Percentiles rank a stretch among this genome's conserved stretches.
These are phyloP conservation scores for Merluccius polli DNA, from an alignment of 2,797 vertebrate genomes.

Conservation along the genomic window DNA sequence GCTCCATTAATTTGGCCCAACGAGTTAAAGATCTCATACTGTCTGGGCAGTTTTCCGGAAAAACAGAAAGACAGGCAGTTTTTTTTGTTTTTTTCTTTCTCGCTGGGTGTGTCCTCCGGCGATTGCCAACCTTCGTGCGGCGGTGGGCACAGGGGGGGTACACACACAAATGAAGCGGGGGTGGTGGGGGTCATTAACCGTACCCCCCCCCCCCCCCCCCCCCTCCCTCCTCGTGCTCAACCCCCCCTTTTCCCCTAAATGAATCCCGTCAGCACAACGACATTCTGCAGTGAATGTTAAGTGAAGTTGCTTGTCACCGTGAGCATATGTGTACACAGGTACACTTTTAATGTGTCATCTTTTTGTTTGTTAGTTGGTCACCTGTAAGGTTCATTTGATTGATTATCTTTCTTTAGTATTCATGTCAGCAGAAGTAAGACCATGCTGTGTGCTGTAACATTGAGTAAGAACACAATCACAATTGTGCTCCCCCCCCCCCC, in stretches of 20 bases:
- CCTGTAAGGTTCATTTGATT: neutral
- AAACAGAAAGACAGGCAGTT: constrained; percentile 50
- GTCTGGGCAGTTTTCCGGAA: constrained; percentile 27
- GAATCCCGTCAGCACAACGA: neutral
- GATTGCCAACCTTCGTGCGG: constrained; percentile 34
- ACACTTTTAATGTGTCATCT: neutral
- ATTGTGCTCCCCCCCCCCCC: neutral
- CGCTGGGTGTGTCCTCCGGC: constrained; percentile 38
- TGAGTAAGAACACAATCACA: neutral
- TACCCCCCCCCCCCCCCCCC: neutral
- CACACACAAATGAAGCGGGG: neutral
- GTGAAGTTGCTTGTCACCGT: neutral
- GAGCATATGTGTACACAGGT: neutral
- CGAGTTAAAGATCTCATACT: constrained; percentile 62
- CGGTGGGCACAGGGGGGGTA: neutral
- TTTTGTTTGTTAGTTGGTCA: neutral
- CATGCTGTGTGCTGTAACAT: neutral
- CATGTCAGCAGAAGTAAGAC: neutral
- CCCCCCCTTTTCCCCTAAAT: neutral
- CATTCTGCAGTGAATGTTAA: neutral
- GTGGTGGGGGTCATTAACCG: neutral
- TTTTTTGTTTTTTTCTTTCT: constrained; percentile 20
- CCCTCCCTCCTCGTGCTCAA: too few species aligned
- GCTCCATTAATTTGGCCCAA: constrained; percentile 10
- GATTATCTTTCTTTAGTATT: neutral